Base-by-base conservation (phyloP, 2,797 vertebrate genomes). In the Xenopus petersii region DNA sequence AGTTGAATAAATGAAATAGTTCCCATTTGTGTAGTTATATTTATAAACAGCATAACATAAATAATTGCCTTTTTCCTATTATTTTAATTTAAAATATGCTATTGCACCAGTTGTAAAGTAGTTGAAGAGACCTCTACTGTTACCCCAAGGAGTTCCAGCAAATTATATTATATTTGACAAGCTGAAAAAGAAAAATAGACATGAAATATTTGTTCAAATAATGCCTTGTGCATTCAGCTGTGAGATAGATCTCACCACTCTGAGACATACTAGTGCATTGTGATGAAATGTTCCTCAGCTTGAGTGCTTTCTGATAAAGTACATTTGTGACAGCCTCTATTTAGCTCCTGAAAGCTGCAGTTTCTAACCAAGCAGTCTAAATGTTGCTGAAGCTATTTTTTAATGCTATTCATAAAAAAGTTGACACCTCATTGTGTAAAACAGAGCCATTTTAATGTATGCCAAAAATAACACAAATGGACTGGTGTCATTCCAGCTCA, bases 191-290 rank as follows among this genome's bases (percentile, higher is more conserved):
- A 64, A 72, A 77, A 71, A 77, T 64, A 72, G 49, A 69, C 63
- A 63, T 73, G 61, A 73, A 78, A 69, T 78, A 69, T 73, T 65
- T 73, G 73, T 78, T 78, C 61, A 70, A 51, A 71, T 78, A 78
- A 78, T 78, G 75, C 54, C 71, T 73, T 78, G 75, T 33, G 75
- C 75, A 78, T 73, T 78, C 65, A 65, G 42, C 71, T 78, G 71
- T 73, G 65, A 73, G 66, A 73, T 68, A 73, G 71, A 65, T 69
- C 58, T 55, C 65, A 73, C 75, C 60, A 51, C 48, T 64, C 17
- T 63, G 26, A 68, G 60, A 65, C 47, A 15, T 69, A 36, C 65
- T 73, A 36, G 51, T 73, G 75, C 24, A 49, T 64, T 73, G 64
- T 69, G 65, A 69, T 69, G 64, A 69, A 78, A 69, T 60, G 64